phyloP scores from a whole-genome alignment of 2,888 invertebrate genomes.

The Mesopsocus fuscifrons region DNA sequence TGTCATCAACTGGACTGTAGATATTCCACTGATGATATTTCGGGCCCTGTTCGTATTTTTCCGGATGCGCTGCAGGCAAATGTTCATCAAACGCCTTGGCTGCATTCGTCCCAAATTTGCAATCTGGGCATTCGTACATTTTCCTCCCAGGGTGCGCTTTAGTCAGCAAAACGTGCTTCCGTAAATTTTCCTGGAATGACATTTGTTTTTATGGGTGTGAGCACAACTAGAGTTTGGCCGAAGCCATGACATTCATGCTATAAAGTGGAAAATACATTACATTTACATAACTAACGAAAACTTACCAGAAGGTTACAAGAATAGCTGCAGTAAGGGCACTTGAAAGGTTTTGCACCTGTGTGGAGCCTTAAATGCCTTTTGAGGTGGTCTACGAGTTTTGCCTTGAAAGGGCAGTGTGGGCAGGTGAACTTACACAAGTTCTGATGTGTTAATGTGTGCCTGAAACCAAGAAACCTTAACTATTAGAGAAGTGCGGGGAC shows the following conservation, averaged over 20 bases:
- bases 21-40: too few relatives aligned
- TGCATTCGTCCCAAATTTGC: constrained; percentile 41
- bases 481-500: neutral
- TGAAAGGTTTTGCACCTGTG: constrained; percentile 63
- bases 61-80: constrained; percentile 34
- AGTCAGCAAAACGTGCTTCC: constrained; percentile 68
- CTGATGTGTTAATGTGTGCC: constrained; percentile 41
- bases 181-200: constrained; percentile 53
- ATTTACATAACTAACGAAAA: constrained; percentile 8
- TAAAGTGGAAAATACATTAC: constrained; percentile 3
- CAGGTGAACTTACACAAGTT: constrained; percentile 23
- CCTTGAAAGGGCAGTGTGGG: constrained; percentile 45
- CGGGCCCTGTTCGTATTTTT: too few relatives aligned
- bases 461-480: constrained; percentile 22
- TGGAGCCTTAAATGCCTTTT: constrained; percentile 63
- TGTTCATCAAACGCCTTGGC: constrained; percentile 48
- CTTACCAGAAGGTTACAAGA: constrained; percentile 59
- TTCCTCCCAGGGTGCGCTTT: constrained; percentile 56
- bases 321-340: constrained; percentile 65
- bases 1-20: too few relatives aligned
- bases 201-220: neutral
- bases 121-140: constrained; percentile 59
- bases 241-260: too few relatives aligned
- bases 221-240: constrained; percentile 7
- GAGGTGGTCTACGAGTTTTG: constrained; percentile 45